Percentiles rank a stretch among this genome's conserved stretches.
phyloP scores from a whole-genome alignment of 2,113 vertebrate species.

The Stegostoma tigrinum region DNA sequence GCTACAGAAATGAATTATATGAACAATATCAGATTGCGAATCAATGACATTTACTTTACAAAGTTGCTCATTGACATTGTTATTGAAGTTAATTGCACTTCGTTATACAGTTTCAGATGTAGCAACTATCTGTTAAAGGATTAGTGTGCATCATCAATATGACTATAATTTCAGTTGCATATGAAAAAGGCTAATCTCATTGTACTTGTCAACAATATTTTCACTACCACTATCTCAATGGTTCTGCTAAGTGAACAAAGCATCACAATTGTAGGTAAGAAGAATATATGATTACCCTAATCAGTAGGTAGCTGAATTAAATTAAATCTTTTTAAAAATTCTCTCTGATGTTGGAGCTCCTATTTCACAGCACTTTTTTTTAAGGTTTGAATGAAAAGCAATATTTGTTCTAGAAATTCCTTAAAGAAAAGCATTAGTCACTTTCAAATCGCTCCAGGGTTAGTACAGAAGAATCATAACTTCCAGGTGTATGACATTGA shows the following conservation, averaged over 20 bases:
- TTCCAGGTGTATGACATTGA: constrained; percentile 23
- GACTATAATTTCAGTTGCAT: not conserved
- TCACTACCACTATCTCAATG: not conserved
- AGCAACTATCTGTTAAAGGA: not conserved
- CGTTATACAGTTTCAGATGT: not conserved
- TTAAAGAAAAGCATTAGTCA: not conserved
- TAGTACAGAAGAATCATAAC: constrained; percentile 8
- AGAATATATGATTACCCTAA: not conserved
- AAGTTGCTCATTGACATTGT: not conserved
- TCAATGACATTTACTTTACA: constrained; percentile 21
- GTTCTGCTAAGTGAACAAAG: not conserved
- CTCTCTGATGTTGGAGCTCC: not conserved
- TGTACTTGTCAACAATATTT: not conserved
- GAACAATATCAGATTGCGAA: not conserved
- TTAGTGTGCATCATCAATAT: not conserved
- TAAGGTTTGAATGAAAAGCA: not conserved
- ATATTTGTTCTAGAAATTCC: not conserved
- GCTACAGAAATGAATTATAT: constrained; percentile 10
- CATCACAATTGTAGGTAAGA: not conserved
- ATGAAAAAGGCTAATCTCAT: not conserved
- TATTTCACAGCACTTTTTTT: not conserved
- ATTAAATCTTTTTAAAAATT: not conserved
- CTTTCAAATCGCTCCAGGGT: constrained; percentile 15
- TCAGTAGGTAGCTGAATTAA: not conserved
- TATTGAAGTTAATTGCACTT: not conserved